Base-by-base conservation (phyloP, 2,797 vertebrate species). In the Carapus acus region DNA sequence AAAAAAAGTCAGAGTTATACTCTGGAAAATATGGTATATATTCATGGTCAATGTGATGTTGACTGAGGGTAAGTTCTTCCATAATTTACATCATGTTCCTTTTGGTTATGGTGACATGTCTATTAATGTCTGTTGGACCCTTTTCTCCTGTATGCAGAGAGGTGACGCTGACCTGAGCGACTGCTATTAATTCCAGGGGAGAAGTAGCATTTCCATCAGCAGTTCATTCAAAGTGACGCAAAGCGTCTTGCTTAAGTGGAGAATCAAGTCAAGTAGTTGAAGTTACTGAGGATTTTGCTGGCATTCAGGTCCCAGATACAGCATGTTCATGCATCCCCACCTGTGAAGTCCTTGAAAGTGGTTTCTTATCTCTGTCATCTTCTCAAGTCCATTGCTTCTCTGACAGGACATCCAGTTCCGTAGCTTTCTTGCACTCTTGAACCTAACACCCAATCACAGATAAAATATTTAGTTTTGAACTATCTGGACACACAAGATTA, bases 391-490 rank as follows among this genome's bases (percentile, higher is more conserved):
- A 0, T 62, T 69, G 49, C 42, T 61, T 86, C 20, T 86, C 88
- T 7, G 81, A 68, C 12, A 82, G 3, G 34, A 79, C 33, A 1
- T 88, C 82, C 54, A 89, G 88, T 60, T 83, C 87, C 2, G 51
- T 2, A 14, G 83, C 79, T 0, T 65, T 86, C 72, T 67, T 88
- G 44, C 87, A 89, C 51, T 78, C 84, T 0, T 83, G 85, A 57
- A 95, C 86, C 93, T 94, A 39, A 47, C 3, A 57, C 4, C 3
- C 8, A 33, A 13, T 33, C 2, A 7, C 3, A 13, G 6, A 12
- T 12, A 4, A 33, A 33, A 33, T 4, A 9, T 27, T 33, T 33
- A 33, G 9, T 8, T 4, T 12, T 12, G 3, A 9, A 11, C 14
- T 33, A 7, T 9, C 8, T 33, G 31, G 14, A 8, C 31, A 33